Evolutionary conservation across 2,113 vertebrate species (phyloP), one percentile per base, ranked within the genome.

Genomic region (Scolopax mira): DNA sequence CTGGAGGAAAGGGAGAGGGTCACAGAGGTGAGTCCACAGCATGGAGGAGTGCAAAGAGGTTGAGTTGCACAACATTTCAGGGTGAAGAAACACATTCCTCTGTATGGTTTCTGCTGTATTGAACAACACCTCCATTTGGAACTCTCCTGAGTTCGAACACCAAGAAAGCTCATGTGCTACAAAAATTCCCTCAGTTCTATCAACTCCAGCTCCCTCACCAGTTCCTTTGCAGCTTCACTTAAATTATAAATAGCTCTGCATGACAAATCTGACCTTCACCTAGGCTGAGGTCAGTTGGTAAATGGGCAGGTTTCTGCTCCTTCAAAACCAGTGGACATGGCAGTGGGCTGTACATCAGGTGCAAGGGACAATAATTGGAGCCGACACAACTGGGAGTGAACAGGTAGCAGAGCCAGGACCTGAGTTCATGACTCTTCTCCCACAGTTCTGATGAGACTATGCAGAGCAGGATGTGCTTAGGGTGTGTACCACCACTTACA

Each of bases 361-460:
- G 48, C 54, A 67, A 72, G 48, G 58, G 41, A 77, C 41, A 71
- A 28, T 48, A 79, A 79, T 3, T 44, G 41, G 31, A 87, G 39
- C 7, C 0, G 1, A 67, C 0, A 0, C 22, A 41, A 27, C 27
- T 18, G 25, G 48, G 18, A 79, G 23, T 31, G 33, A 73, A n/a
- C 12, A 87, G 48, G 48, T 17, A 92, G 42, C 60, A 46, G 28
- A 39, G 54, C 49, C 44, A 44, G 54, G 49, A 88, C 48, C 12
- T 2, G 3, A 64, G 18, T 69, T 91, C 39, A 23, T 11, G 30
- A 30, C 44, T 65, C 33, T 85, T 46, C 57, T 62, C 33, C 60
- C 11, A 61, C 17, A 22, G 13, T 41, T 82, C 37, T 52, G 35
- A 67, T 21, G 39, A 48, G 66, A 72, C 2, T 33, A 5, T 1